A percentile compares a stretch with the other conserved stretches of the same genome.
Conservation (phyloP, 2,888 invertebrate species). For the Campaea margaritaria region DNA sequence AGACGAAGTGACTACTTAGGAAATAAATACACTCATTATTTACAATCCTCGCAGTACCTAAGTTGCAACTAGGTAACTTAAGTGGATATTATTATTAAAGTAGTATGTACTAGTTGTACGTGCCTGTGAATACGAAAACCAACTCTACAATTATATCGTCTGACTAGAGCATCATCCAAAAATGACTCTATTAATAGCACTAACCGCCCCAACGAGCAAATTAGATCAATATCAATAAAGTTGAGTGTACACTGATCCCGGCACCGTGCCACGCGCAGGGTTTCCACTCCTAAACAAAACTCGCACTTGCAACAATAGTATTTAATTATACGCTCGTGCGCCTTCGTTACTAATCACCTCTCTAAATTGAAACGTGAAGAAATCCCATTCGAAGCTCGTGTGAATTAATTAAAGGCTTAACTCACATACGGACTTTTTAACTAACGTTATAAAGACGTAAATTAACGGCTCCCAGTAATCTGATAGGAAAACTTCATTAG, state of each 20-base stretch:
- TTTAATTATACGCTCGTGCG: conserved; percentile 82
- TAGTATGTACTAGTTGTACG: too few relatives aligned
- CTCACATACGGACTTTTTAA: conserved; percentile 20
- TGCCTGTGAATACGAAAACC: too few relatives aligned
- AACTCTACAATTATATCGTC: neutral
- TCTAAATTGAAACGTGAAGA: conserved; percentile 63
- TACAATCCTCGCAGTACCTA: too few relatives aligned
- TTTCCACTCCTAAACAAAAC: conserved; percentile 60
- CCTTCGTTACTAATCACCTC: conserved; percentile 59
- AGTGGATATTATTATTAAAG: too few relatives aligned
- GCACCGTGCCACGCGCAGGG: conserved; percentile 51
- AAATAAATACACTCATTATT: too few relatives aligned
- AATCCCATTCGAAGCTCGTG: conserved; percentile 50
- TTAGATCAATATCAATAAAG: conserved; percentile 27
- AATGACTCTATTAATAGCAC: neutral
- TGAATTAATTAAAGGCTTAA: conserved; percentile 56
- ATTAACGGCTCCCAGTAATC: conserved; percentile 11
- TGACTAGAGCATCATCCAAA: neutral
- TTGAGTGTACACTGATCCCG: conserved; percentile 54
- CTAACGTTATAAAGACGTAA: conserved; percentile 16
- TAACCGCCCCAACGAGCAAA: conserved; percentile 27
- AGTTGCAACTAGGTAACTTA: too few relatives aligned
- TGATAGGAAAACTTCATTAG: conserved; percentile 20
- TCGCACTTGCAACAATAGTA: conserved; percentile 72
- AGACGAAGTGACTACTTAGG: too few relatives aligned